A percentile compares a stretch with the other conserved stretches of the same genome.
phyloP scores from a whole-genome alignment of 2,888 invertebrate species.

The Chloromyia formosa region DNA sequence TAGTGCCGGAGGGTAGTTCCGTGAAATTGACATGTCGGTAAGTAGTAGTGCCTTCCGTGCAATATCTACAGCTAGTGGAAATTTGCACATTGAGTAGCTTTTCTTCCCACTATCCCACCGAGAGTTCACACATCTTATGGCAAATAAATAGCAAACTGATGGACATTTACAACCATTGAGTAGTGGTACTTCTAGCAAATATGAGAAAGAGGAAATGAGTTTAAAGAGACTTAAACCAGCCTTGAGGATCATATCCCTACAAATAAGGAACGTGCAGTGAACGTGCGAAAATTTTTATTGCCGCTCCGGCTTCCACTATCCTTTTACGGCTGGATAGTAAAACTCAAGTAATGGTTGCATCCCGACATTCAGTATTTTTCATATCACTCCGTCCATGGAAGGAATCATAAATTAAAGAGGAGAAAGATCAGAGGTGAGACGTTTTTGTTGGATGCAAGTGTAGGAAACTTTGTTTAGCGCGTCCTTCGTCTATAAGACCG shows the following conservation, averaged over 20 bases:
- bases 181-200: slow-evolving; percentile 6
- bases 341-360: slow-evolving; percentile 47
- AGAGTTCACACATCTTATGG: background rate
- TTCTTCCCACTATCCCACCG: background rate
- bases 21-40: slow-evolving; percentile 71
- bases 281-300: slow-evolving; percentile 49
- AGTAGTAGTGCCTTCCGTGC: slow-evolving; percentile 50
- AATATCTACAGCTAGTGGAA: background rate
- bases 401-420: slow-evolving; percentile 47
- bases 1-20: slow-evolving; percentile 85
- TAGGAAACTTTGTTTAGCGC: slow-evolving; percentile 19
- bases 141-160: slow-evolving; percentile 19
- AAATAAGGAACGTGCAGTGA: slow-evolving; percentile 37
- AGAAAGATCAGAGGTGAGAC: slow-evolving; percentile 32
- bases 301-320: slow-evolving; percentile 28
- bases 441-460: slow-evolving; percentile 1
- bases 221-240: slow-evolving; percentile 20
- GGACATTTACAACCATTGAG: slow-evolving; percentile 31
- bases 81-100: background rate
- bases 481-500: too few relatives aligned
- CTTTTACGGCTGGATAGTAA: slow-evolving; percentile 49
- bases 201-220: slow-evolving; percentile 37
- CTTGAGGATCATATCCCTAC: slow-evolving; percentile 36
- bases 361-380: slow-evolving; percentile 35
- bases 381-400: slow-evolving; percentile 11